Evolutionary conservation across 2,888 invertebrate species (phyloP), one percentile per base, ranked within the genome.

Genomic region (Pheosia gnoma): DNA sequence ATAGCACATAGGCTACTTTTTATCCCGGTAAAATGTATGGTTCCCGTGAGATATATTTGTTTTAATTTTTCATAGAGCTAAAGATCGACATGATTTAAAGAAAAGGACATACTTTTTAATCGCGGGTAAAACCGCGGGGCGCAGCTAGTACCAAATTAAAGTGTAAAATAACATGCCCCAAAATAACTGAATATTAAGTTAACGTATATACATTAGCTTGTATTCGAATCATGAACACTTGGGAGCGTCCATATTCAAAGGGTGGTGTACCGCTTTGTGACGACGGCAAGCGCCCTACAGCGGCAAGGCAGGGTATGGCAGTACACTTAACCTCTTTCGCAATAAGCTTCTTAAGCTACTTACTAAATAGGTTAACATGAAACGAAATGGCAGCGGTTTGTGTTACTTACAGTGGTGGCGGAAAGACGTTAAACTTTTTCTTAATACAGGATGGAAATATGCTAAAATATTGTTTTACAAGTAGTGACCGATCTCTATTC

Each of bases 281-380:
- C 71, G 70, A 69, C 57, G 59, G 43, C 45, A 61, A 74, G 76
- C 43, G 68, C 74, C 63, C 69, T 77, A 67, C 62, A 59, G 66
- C 63, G 70, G 67, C 77, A 25, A 25, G 71, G 68, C 77, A 67
- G 77, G 62, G 63, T 76, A 71, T 74, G 77, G 78, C 70, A 65
- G 66, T 63, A 71, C 72, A 80, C 83, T 84, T 82, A 84, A 85
- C 83, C 84, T 74, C 74, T 67, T 86, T 83, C 60, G 70, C 75
- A 76, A 77, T 74, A 77, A 78, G 73, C 74, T 67, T 65, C 81
- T 81, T 77, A 80, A 72, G 73, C 75, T 75, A 73, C 65, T 78
- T 82, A 78, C 76, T 74, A 81, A 81, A 82, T 82, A 72, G 82
- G 81, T 54, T 54, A 54, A 37, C 53, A 38, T 54, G 53, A 54